phyloP scores from a whole-genome alignment of 2,113 vertebrate species.

The Chaetops frenatus region DNA sequence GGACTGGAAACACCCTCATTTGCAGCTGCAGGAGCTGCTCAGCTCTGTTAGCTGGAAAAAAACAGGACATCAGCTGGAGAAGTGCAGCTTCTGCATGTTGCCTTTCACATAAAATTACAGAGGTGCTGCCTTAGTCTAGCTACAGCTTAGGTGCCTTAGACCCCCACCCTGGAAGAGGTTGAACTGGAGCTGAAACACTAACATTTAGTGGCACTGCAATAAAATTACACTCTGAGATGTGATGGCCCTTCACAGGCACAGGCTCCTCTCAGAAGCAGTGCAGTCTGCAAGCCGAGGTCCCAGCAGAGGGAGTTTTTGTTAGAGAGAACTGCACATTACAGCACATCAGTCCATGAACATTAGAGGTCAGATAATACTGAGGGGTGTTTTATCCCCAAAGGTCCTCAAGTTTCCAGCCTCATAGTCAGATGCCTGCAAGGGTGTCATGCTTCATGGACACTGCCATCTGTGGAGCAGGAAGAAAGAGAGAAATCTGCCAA shows the following conservation, averaged over 20 bases:
- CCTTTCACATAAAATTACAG: neutral
- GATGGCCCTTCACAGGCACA: neutral
- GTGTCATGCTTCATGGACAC: neutral
- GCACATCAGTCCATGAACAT: neutral
- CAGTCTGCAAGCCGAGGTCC: neutral
- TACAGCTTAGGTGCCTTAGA: neutral
- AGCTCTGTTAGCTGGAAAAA: neutral
- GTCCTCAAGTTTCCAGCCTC: neutral
- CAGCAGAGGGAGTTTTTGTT: neutral
- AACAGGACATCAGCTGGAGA: neutral
- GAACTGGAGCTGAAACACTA: neutral
- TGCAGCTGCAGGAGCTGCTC: conserved; percentile 16
- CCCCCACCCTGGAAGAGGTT: neutral
- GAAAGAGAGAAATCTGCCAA: neutral
- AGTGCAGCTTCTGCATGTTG: neutral
- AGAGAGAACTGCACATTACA: neutral
- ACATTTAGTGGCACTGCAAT: neutral
- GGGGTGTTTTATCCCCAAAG: neutral
- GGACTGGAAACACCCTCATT: conserved; percentile 11
- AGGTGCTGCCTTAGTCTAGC: neutral
- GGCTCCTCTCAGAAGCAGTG: neutral
- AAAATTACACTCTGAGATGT: neutral
- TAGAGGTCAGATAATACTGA: neutral
- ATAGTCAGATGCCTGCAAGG: neutral
- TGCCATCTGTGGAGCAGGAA: neutral